phyloP scores from a whole-genome alignment of 2,113 vertebrate genomes.

The Ptilonorhynchus violaceus region DNA sequence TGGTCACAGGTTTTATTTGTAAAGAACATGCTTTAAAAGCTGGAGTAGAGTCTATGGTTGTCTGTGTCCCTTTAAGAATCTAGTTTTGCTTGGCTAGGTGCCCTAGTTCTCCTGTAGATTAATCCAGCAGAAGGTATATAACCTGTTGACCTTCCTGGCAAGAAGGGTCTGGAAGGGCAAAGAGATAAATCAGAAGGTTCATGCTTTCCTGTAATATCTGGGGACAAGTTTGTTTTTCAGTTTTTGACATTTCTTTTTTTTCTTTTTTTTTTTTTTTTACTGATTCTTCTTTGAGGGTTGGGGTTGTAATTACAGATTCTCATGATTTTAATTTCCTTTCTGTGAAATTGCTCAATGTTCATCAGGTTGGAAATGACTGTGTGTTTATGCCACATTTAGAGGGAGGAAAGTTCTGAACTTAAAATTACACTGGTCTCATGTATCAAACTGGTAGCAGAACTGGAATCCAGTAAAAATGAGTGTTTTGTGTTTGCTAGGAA shows the following conservation, averaged over 20 bases:
- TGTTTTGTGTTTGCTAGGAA: background rate
- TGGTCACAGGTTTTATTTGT: background rate
- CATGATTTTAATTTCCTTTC: background rate
- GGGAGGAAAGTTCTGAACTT: background rate
- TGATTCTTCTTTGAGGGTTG: background rate
- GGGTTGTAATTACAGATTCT: background rate
- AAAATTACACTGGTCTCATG: background rate
- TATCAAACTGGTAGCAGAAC: background rate
- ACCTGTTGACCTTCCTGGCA: constrained; percentile 52
- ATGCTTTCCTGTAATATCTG: background rate
- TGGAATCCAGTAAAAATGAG: background rate
- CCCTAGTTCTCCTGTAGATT: constrained; percentile 29
- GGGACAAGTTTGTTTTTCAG: background rate
- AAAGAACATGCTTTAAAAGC: background rate
- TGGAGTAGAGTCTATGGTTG: background rate
- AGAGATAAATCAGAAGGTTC: background rate
- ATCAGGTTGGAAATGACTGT: background rate
- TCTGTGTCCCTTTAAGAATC: constrained; percentile 28
- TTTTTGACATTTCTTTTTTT: background rate
- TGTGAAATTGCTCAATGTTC: background rate
- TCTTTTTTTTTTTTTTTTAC: background rate
- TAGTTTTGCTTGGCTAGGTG: constrained; percentile 35
- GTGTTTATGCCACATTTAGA: background rate
- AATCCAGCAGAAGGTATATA: constrained; percentile 59
- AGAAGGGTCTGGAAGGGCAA: constrained; percentile 31